Base-by-base conservation (phyloP, 2,797 vertebrate species). In the Spea hammondii region DNA sequence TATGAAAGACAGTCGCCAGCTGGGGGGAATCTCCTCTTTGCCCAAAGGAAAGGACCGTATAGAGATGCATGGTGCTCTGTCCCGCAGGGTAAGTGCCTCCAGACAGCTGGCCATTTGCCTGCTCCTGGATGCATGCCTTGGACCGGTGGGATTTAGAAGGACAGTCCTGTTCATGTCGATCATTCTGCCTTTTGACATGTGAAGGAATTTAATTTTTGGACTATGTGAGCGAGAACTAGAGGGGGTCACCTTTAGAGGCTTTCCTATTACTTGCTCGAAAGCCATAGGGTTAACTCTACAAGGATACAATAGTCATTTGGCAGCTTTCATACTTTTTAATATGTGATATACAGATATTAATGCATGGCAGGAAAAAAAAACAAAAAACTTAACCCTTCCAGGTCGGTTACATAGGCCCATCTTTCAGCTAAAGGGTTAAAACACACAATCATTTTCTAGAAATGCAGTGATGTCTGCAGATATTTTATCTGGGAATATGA, bases 51-150 rank as follows among this genome's bases (percentile, higher is more conserved):
- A 83, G 86, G 85, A 83, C 82, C 76, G 53, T 65, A 13, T 60
- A 51, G 71, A 85, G 76, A 2, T 85, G 75, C 77, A 65, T 75
- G 77, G 82, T 86, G 79, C 85, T 72, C 47, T 87, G 81, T 83
- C 85, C 81, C 80, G 8, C 83, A 48, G 82, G 92, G 91, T 92
- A 86, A 92, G 91, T 87, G 69, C 10, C 65, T 32, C 49, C 68
- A 59, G 49, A 10, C 53, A 65, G 53, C 53, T 53, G 65, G 13
- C 62, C 72, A 53, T 46, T 67, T 47, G 73, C 44, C 14, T 54
- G 51, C 46, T 6, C 13, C 5, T 55, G 65, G 5, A 46, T 47
- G 49, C 7, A 12, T 53, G 55, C 55, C 55, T 13, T 59, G 55
- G 55, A 13, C 55, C n/a, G 55, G n/a, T 59, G 12, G 9, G 55